Percentiles rank a stretch among this genome's conserved stretches.
phyloP scores from a whole-genome alignment of 2,888 invertebrate species.

The Rhagium mordax region DNA sequence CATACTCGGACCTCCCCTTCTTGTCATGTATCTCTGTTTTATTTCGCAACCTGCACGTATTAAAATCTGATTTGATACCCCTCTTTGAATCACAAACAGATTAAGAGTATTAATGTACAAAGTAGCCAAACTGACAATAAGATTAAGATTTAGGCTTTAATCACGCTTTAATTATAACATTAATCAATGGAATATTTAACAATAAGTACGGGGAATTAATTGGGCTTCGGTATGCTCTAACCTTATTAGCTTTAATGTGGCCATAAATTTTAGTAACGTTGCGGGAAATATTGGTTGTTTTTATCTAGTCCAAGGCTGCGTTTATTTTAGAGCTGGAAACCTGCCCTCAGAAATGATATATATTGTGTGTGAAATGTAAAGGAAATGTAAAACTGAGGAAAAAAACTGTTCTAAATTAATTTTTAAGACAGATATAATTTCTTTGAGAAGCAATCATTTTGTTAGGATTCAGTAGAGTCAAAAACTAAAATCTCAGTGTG shows the following conservation, averaged over 20 bases:
- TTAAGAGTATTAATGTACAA: constrained; percentile 14
- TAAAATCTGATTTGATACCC: too few species aligned
- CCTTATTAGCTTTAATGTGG: not conserved
- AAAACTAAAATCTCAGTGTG: too few species aligned
- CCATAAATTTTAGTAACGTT: not conserved
- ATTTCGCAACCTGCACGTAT: not conserved
- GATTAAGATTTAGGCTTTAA: constrained; percentile 1
- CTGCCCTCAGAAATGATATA: too few species aligned
- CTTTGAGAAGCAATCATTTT: too few species aligned
- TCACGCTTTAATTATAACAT: constrained; percentile 3
- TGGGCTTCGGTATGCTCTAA: not conserved
- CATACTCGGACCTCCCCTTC: not conserved
- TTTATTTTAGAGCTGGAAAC: too few species aligned
- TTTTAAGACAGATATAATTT: too few species aligned
- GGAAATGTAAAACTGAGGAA: too few species aligned
- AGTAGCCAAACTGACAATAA: constrained; percentile 5
- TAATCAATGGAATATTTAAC: not conserved
- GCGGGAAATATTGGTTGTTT: not conserved
- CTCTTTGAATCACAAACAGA: not conserved
- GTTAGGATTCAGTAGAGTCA: too few species aligned
- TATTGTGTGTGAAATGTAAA: too few species aligned
- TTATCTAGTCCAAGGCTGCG: not conserved
- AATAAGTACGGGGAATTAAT: not conserved
- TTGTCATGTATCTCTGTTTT: not conserved
- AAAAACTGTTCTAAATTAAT: too few species aligned